phyloP scores from a whole-genome alignment of 2,888 invertebrate genomes.

The Leptopilina myrica region DNA sequence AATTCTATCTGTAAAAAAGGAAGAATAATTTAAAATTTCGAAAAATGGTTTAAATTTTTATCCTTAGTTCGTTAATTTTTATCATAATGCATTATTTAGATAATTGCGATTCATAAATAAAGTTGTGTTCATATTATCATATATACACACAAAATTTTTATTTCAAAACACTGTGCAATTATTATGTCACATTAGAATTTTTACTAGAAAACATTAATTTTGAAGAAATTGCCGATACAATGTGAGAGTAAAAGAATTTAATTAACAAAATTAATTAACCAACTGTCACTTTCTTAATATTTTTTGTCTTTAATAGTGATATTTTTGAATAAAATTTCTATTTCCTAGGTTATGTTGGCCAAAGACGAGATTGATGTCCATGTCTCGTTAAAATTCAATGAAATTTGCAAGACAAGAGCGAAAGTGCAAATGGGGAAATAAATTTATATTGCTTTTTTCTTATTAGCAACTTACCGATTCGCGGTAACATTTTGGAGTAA shows the following conservation, averaged over 20 bases:
- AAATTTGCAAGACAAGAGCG: neutral
- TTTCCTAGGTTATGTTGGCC: neutral
- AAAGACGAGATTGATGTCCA: neutral
- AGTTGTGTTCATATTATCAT: neutral
- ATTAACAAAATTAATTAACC: neutral
- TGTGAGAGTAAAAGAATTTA: neutral
- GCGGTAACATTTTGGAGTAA: conserved; percentile 27
- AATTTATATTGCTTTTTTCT: neutral
- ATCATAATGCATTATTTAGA: neutral
- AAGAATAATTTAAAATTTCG: too few species aligned
- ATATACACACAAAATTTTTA: neutral
- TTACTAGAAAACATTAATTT: neutral
- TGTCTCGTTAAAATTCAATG: neutral
- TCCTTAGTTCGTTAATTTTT: too few species aligned
- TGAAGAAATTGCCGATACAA: neutral
- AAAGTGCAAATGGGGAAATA: neutral
- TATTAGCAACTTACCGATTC: conserved; percentile 20
- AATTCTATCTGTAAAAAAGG: too few species aligned
- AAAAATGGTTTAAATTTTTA: too few species aligned
- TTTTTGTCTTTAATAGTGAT: neutral
- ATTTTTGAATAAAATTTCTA: neutral
- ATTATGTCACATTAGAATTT: conserved; percentile 7
- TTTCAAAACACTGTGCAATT: conserved; percentile 34
- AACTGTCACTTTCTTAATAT: neutral
- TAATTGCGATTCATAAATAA: neutral